A percentile compares a stretch with the other conserved stretches of the same genome.
These are phyloP conservation scores for Micrasema minimum DNA, from an alignment of 1,140 invertebrate genomes.

Conservation along the genomic window DNA sequence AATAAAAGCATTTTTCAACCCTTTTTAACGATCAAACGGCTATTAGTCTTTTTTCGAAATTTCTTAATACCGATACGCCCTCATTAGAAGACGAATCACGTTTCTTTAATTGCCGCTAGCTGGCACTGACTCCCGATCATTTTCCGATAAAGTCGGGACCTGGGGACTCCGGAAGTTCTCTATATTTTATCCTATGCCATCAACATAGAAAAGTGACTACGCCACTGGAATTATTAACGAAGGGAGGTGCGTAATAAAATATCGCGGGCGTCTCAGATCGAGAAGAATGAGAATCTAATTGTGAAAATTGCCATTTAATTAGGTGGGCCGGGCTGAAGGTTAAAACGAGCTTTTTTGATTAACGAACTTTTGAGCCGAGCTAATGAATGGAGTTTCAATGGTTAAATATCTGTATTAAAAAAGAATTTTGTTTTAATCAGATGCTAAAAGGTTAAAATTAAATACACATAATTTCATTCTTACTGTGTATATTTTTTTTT, in stretches of 20 bases:
- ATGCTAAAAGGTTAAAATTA: too few species aligned
- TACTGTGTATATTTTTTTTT: too few species aligned
- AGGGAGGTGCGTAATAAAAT: slow-evolving; percentile 24
- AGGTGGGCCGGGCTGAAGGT: slow-evolving; percentile 10
- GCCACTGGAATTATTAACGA: slow-evolving; percentile 31
- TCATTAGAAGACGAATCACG: slow-evolving; percentile 49
- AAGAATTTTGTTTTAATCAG: too few species aligned
- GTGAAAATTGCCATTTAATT: slow-evolving; percentile 35
- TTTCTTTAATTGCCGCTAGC: slow-evolving; percentile 52
- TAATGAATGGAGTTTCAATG: slow-evolving; percentile 23
- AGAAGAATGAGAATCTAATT: slow-evolving; percentile 16
- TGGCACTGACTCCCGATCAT: slow-evolving; percentile 42
- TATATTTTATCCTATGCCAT: slow-evolving; percentile 33
- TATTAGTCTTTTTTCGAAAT: too few species aligned
- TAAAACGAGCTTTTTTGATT: slow-evolving; percentile 23
- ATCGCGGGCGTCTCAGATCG: slow-evolving; percentile 4
- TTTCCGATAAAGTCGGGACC: slow-evolving; percentile 46
- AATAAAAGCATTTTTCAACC: too few species aligned
- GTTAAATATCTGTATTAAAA: background rate
- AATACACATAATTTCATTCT: too few species aligned
- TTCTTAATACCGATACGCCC: background rate
- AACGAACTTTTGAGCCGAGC: slow-evolving; percentile 18
- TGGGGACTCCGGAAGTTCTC: slow-evolving; percentile 24
- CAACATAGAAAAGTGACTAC: slow-evolving; percentile 36
- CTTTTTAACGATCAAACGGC: too few species aligned